These are phyloP conservation scores for Drosophila formosana DNA, from an alignment of 2,888 invertebrate species.

Conservation along the genomic window DNA sequence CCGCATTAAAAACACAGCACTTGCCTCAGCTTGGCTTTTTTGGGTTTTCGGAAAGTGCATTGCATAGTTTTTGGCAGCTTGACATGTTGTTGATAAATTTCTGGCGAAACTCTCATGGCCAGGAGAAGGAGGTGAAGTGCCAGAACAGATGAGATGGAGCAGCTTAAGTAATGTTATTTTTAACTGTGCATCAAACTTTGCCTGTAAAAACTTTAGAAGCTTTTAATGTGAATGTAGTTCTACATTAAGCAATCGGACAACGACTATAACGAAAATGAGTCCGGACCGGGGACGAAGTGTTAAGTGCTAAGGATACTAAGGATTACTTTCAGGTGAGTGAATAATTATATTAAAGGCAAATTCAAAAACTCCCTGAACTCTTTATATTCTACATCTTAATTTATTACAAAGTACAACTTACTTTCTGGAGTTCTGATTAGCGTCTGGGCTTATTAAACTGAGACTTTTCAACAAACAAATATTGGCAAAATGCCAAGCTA, in stretches of 20 bases:
- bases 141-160: not conserved
- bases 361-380: slow-evolving; percentile 46
- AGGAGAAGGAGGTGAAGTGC: slow-evolving; percentile 2
- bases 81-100: slow-evolving; percentile 71
- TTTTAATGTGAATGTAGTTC: slow-evolving; percentile 64
- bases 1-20: slow-evolving; percentile 14
- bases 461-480: slow-evolving; percentile 7
- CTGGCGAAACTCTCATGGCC: slow-evolving; percentile 13
- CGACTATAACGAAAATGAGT: slow-evolving; percentile 20
- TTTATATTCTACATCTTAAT: slow-evolving; percentile 50
- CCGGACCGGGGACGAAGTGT: slow-evolving; percentile 1
- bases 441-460: slow-evolving; percentile 7
- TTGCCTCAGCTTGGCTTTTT: not conserved
- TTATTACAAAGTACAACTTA: slow-evolving; percentile 22
- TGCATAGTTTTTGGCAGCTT: slow-evolving; percentile 70
- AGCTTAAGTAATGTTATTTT: slow-evolving; percentile 62
- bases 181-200: slow-evolving; percentile 52
- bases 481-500: not conserved
- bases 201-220: slow-evolving; percentile 34
- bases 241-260: slow-evolving; percentile 40
- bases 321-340: slow-evolving; percentile 61
- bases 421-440: slow-evolving; percentile 30
- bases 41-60: slow-evolving; percentile 25
- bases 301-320: slow-evolving; percentile 39
- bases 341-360: slow-evolving; percentile 71